Conservation (phyloP, 2,888 invertebrate genomes). For the Xestia xanthographa region DNA sequence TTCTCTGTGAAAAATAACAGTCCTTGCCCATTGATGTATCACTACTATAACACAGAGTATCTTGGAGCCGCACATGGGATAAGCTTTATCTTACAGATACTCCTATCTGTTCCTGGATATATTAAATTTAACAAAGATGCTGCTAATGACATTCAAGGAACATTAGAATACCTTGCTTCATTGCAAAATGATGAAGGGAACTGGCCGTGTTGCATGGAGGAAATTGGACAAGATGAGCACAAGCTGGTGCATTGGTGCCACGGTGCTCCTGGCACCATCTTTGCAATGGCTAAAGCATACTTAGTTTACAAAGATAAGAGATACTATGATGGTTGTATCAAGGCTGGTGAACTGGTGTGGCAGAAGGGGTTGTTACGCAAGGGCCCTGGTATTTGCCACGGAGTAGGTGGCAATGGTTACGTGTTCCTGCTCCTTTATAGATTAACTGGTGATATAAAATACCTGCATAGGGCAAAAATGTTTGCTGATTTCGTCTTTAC, state of each 20-base stretch:
- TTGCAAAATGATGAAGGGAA: conserved; percentile 94
- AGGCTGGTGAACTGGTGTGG: conserved; percentile 95
- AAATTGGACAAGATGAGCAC: conserved; percentile 91
- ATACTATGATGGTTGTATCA: conserved; percentile 92
- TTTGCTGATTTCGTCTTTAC: conserved; percentile 94
- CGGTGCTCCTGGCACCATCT: conserved; percentile 95
- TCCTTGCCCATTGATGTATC: conserved; percentile 94
- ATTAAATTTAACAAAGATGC: conserved; percentile 88
- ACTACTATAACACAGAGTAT: conserved; percentile 94
- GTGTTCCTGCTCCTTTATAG: conserved; percentile 94
- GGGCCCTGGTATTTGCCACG: conserved; percentile 97
- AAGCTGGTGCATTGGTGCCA: conserved; percentile 97
- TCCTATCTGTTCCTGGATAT: conserved; percentile 87
- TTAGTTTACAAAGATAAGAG: conserved; percentile 93
- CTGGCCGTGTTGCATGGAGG: conserved; percentile 94
- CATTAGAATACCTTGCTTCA: conserved; percentile 92
- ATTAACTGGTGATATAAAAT: conserved; percentile 93
- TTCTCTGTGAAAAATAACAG: conserved; percentile 91
- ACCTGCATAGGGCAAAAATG: conserved; percentile 93
- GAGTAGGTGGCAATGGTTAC: conserved; percentile 95
- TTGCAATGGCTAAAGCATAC: conserved; percentile 95
- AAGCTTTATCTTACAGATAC: conserved; percentile 91
- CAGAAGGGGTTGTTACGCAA: conserved; percentile 95
- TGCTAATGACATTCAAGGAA: conserved; percentile 90
- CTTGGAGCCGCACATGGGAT: conserved; percentile 92